These are phyloP conservation scores for Erythrolamprus reginae DNA, from an alignment of 2,113 vertebrate genomes.

Conservation along the genomic window DNA sequence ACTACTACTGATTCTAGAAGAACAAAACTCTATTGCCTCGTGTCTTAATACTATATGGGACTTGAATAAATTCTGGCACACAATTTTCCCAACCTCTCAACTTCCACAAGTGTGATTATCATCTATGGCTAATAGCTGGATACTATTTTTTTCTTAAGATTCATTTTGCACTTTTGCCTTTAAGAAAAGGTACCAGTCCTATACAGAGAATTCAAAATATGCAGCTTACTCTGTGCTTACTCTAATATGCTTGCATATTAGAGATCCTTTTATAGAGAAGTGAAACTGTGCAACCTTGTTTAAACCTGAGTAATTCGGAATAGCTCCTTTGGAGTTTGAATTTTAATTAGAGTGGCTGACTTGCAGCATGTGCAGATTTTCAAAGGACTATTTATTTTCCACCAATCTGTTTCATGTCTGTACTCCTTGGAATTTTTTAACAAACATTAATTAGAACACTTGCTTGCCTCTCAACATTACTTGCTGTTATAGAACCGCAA, in stretches of 20 bases:
- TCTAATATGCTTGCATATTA: background rate
- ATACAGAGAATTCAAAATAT: background rate
- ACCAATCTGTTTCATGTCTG: constrained; percentile 35
- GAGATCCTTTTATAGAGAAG: constrained; percentile 3
- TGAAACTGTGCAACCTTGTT: constrained; percentile 30
- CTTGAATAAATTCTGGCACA: background rate
- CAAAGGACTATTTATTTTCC: constrained; percentile 20
- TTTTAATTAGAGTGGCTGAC: constrained; percentile 31
- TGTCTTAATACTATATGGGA: background rate
- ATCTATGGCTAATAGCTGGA: background rate
- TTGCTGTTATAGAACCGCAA: constrained; percentile 15
- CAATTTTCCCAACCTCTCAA: background rate
- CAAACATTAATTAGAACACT: constrained; percentile 28
- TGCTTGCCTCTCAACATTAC: constrained; percentile 27
- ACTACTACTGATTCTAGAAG: background rate
- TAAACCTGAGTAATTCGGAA: constrained; percentile 8
- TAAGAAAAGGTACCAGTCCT: background rate
- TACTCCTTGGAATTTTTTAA: constrained; percentile 9
- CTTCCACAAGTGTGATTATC: background rate
- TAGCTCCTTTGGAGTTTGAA: constrained; percentile 8
- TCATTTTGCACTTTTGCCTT: background rate
- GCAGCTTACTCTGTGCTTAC: background rate
- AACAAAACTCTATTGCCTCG: background rate
- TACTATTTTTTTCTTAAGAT: background rate
- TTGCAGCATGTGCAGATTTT: constrained; percentile 21